Percentiles rank a stretch among this genome's conserved stretches.
These are phyloP conservation scores for Araneus ventricosus DNA, from an alignment of 1,140 invertebrate species.

Conservation along the genomic window DNA sequence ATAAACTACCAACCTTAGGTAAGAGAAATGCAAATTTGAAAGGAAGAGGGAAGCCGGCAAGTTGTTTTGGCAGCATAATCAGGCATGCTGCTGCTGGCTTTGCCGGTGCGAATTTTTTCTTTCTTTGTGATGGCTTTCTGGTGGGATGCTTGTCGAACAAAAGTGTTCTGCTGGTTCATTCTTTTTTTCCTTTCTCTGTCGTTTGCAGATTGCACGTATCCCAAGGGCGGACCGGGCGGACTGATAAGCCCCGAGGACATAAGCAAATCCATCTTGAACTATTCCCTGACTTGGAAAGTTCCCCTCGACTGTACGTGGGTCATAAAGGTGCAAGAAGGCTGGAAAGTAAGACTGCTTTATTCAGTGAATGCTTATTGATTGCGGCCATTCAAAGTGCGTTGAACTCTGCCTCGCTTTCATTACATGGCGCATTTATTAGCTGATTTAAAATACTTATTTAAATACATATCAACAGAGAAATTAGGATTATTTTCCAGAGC, in stretches of 20 bases:
- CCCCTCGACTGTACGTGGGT: slow-evolving; percentile 91
- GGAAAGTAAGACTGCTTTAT: slow-evolving; percentile 83
- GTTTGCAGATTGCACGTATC: slow-evolving; percentile 59
- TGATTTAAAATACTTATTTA: too few species aligned
- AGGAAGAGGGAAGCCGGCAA: background rate
- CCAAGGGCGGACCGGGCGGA: slow-evolving; percentile 81
- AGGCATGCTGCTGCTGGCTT: background rate
- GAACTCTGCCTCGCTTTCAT: background rate
- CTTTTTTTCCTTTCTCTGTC: slow-evolving; percentile 35
- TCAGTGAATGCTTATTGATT: background rate
- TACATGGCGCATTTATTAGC: too few species aligned
- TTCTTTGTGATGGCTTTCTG: background rate
- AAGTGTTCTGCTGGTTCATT: background rate
- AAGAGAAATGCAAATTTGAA: slow-evolving; percentile 32
- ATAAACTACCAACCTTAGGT: slow-evolving; percentile 8
- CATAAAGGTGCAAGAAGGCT: slow-evolving; percentile 85
- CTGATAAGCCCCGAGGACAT: slow-evolving; percentile 83
- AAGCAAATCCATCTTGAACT: slow-evolving; percentile 81
- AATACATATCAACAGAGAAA: too few species aligned
- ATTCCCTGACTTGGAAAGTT: slow-evolving; percentile 82
- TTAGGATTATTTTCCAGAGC: too few species aligned
- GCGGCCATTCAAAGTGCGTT: background rate
- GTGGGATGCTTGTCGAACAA: background rate
- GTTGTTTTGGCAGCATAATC: slow-evolving; percentile 32
- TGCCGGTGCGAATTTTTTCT: background rate